Conservation (phyloP, 2,113 vertebrate genomes). For the Semnopithecus entellus region DNA sequence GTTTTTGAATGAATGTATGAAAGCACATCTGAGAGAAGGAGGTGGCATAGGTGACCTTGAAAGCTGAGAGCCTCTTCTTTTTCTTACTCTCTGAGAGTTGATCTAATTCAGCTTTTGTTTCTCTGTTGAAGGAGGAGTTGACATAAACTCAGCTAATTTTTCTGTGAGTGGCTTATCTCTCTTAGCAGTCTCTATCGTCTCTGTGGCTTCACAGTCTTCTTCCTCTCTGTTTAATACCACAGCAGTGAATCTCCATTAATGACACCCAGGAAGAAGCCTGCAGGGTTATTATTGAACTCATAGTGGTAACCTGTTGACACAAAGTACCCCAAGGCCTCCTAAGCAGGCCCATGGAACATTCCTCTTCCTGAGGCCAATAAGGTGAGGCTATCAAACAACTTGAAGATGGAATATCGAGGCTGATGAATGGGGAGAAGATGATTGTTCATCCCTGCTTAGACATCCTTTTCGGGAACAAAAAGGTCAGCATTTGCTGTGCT, state of each 20-base stretch:
- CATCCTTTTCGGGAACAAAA: conserved; percentile 94
- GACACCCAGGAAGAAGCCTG: conserved; percentile 96
- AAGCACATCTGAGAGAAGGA: conserved; percentile 93
- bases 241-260: conserved; percentile 92
- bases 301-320: conserved; percentile 89
- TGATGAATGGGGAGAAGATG: conserved; percentile 96
- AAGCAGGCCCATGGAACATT: conserved; percentile 91
- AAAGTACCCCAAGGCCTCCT: conserved; percentile 88
- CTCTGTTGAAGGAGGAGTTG: conserved; percentile 78
- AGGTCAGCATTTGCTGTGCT: conserved; percentile 94
- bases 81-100: conserved; percentile 76
- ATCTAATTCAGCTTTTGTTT: conserved; percentile 86
- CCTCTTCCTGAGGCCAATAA: conserved; percentile 90
- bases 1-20: conserved; percentile 91
- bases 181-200: not conserved
- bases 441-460: conserved; percentile 89
- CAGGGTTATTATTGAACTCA: conserved; percentile 95
- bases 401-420: conserved; percentile 95
- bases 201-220: conserved; percentile 28
- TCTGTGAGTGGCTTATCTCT: conserved; percentile 84
- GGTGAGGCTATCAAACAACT: conserved; percentile 92
- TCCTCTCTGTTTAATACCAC: conserved; percentile 70
- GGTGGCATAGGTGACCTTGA: conserved; percentile 89
- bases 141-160: conserved; percentile 87
- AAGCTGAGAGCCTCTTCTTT: conserved; percentile 52